A percentile compares a stretch with the other conserved stretches of the same genome.
Conservation (phyloP, 35 echinoderm and acorn worm species). For the Heliocidaris tuberculata region DNA sequence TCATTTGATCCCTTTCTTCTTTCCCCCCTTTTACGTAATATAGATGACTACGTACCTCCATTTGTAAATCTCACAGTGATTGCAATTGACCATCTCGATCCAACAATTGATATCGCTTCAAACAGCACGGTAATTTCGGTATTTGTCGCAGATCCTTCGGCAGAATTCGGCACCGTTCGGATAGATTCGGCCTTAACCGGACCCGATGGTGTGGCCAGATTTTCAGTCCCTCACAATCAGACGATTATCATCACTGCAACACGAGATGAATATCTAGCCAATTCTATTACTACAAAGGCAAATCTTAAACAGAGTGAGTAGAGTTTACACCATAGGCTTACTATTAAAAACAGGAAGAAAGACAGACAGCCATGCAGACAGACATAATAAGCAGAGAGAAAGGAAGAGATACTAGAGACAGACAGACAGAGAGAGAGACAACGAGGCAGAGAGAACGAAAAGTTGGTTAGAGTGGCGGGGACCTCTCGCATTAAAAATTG, state of each 20-base stretch:
- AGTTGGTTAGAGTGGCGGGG: too few species aligned
- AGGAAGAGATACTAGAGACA: neutral
- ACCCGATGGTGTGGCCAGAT: constrained; percentile 42
- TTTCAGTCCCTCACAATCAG: constrained; percentile 57
- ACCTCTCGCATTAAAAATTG: too few species aligned
- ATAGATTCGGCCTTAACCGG: constrained; percentile 29
- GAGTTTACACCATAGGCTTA: neutral
- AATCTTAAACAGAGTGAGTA: constrained; percentile 55
- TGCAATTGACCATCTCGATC: neutral
- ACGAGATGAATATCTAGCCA: neutral
- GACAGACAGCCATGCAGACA: too few species aligned
- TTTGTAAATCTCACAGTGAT: constrained; percentile 62
- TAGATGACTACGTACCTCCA: neutral
- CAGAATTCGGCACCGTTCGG: constrained; percentile 31
- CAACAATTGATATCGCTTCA: neutral
- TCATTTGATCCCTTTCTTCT: neutral
- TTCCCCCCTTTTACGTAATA: neutral
- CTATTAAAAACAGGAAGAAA: neutral
- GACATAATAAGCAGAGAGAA: too few species aligned
- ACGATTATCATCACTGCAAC: constrained; percentile 55
- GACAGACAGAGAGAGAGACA: too few species aligned
- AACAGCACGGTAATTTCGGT: neutral
- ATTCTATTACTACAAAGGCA: constrained; percentile 52
- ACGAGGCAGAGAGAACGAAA: too few species aligned
- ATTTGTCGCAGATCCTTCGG: constrained; percentile 24